Conservation (phyloP, 2,113 vertebrate genomes). For the Sander vitreus region DNA sequence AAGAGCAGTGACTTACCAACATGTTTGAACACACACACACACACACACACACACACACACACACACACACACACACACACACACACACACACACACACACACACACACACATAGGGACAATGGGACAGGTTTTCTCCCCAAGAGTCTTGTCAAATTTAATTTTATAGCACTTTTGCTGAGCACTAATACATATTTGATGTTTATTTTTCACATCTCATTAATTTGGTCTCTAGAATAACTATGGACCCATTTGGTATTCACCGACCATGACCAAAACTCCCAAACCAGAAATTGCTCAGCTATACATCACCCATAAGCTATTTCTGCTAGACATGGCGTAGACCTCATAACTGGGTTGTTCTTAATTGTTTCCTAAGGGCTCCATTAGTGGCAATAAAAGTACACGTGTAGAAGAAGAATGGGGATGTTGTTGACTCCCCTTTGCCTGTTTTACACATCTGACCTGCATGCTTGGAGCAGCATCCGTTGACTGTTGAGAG, state of each 20-base stretch:
- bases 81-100: too few relatives aligned
- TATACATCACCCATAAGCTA: conserved; percentile 26
- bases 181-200: not conserved
- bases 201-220: not conserved
- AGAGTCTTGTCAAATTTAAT: not conserved
- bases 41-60: not conserved
- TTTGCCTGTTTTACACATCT: conserved; percentile 46
- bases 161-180: not conserved
- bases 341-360: conserved; percentile 40
- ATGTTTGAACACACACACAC: not conserved
- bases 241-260: conserved; percentile 19
- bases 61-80: not conserved
- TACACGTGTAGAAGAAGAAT: conserved; percentile 43
- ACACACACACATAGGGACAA: not conserved
- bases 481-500: conserved; percentile 16
- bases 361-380: conserved; percentile 68
- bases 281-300: conserved; percentile 6
- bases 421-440: conserved; percentile 24
- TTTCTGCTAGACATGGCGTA: conserved; percentile 8
- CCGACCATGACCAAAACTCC: conserved; percentile 21
- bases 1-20: not conserved
- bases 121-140: not conserved
- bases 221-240: not conserved
- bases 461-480: conserved; percentile 15
- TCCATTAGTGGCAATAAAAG: conserved; percentile 55